Conservation (phyloP, 1,140 invertebrate species). For the Sitophilus oryzae region DNA sequence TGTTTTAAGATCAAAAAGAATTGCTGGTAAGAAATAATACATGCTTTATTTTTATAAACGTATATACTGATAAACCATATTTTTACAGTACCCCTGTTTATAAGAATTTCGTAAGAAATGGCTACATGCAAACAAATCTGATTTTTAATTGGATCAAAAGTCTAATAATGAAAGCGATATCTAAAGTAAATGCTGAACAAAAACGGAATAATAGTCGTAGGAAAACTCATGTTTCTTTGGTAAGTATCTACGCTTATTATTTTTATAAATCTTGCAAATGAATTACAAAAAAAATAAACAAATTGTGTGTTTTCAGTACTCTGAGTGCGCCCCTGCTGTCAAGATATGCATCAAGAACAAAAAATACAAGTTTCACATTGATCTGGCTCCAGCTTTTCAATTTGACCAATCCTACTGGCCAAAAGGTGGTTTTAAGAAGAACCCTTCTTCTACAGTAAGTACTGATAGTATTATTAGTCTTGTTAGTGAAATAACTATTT, state of each 20-base stretch:
- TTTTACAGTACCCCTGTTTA: not conserved
- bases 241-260: not conserved
- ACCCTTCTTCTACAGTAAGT: not conserved
- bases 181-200: not conserved
- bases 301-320: not conserved
- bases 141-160: slow-evolving; percentile 1
- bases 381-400: not conserved
- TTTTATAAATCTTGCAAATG: too few relatives aligned
- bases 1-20: not conserved
- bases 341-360: not conserved
- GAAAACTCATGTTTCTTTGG: not conserved
- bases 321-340: not conserved
- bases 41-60: too few relatives aligned
- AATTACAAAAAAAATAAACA: too few relatives aligned
- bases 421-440: not conserved
- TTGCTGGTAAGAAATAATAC: not conserved
- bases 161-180: not conserved
- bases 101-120: not conserved
- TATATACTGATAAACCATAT: too few relatives aligned
- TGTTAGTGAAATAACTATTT: too few relatives aligned
- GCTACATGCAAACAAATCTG: slow-evolving; percentile 1
- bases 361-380: not conserved
- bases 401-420: not conserved
- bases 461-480: too few relatives aligned
- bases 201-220: too few relatives aligned